Base-by-base conservation (phyloP, 2,797 vertebrate species). In the Sebastes miniatus region DNA sequence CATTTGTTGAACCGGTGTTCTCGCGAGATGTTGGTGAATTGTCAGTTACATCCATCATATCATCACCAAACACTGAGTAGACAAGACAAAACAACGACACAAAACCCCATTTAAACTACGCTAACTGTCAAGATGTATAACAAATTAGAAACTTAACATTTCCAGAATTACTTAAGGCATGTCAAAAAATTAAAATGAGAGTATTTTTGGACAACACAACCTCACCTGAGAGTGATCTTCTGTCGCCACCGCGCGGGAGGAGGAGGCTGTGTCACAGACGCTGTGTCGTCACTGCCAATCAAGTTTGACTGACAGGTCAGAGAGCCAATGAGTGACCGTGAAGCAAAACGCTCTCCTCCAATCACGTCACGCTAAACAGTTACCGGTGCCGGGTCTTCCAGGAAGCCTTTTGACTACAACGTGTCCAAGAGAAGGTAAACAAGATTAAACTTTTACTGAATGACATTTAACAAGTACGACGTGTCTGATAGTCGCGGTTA, bases 391-490 rank as follows among this genome's bases (percentile, higher is more conserved):
- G 81, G 83, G 34, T 34, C 31, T 79, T 24, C 13, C 2, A 0
- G 27, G 6, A 69, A 78, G 54, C 16, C 6, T 16, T 54, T 22
- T 31, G 22, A 74, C 13, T 0, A 16, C 69, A 89, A 76, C 92
- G 89, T 90, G 92, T 87, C 12, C 71, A 20, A 32, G 12, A 9
- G 58, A 47, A 92, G 90, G 93, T 94, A 94, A 94, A 92, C 82
- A 90, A 9, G 0, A 11, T 36, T 9, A 32, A 72, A 83, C n/a
- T 79, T 71, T n/a, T 20, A 36, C 14, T 8, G 3, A 0, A 8
- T 5, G 10, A 34, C 8, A 5, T 18, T 25, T 20, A 50, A 8
- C 6, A 3, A 1, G 3, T 2, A 6, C 1, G 4, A 32, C 20
- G 0, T 2, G 11, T 66, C 11, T 20, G 14, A 4, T n/a, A 54